Evolutionary conservation across 2,888 invertebrate genomes (phyloP), one percentile per base, ranked within the genome.

Genomic region (Cryptus armator): DNA sequence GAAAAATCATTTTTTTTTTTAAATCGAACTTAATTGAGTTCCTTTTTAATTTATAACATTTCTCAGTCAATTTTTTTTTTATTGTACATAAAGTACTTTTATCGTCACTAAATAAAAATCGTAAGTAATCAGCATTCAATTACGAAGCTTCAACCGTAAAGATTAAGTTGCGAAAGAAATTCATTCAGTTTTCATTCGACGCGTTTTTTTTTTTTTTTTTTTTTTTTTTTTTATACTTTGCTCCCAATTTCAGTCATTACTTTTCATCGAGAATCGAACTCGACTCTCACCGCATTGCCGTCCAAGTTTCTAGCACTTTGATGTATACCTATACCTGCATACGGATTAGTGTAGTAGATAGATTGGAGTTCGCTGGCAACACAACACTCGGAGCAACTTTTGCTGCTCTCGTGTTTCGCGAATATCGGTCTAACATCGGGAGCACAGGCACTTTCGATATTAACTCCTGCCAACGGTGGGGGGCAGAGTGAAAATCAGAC

Each of bases 401-500:
- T 62, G 62, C 72, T 46, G 59, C 64, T 67, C 72, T 64, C 44
- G 29, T 48, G 46, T 68, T 67, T 44, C 67, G 66, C 56, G 62
- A 80, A 74, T 75, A 71, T 77, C 77, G 77, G 68, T 70, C 37
- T 44, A 74, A 24, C 68, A 32, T 62, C 44, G 74, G 62, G 19
- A 67, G 67, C 72, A 32, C 66, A 43, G 71, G 68, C 86, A 87
- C 87, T 88, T 88, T 87, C 87, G 81, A 85, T 88, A 88, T 86
- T 81, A 83, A 71, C 86, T 83, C 83, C 86, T 85, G 79, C 85
- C 85, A 79, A 83, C 83, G 44, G 71, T 29, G 72, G 86, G 87
- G 81, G 37, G 37, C 87, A 84, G 89, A 90, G 91, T 91, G 92
- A 92, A 92, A 92, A 92, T 91, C 89, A 86, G 81, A 14, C 84